A percentile compares a stretch with the other conserved stretches of the same genome.
Conservation (phyloP, 2,888 invertebrate genomes). For the Drosophila antonietae region DNA sequence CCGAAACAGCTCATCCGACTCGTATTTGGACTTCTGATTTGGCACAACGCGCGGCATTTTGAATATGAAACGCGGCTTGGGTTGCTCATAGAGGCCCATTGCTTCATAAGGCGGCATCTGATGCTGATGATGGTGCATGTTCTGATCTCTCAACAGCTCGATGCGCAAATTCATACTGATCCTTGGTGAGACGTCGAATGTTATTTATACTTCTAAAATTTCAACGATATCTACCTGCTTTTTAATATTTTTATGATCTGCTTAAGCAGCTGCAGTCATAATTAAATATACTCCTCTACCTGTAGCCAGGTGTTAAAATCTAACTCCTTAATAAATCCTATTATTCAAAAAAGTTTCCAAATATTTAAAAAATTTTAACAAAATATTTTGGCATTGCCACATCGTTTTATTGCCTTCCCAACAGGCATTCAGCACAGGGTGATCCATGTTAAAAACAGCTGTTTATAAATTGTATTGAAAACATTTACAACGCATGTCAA, state of each 20-base stretch:
- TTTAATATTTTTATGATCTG: constrained; percentile 40
- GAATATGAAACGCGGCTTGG: constrained; percentile 94
- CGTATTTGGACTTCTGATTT: constrained; percentile 98
- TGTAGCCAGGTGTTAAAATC: constrained; percentile 33
- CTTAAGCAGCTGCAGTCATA: not conserved
- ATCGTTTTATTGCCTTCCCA: not conserved
- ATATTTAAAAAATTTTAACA: constrained; percentile 18
- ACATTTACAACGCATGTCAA: constrained; percentile 6
- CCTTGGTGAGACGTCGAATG: not conserved
- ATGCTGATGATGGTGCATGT: constrained; percentile 72
- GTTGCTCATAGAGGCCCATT: constrained; percentile 95
- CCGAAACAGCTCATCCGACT: constrained; percentile 97
- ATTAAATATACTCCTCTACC: constrained; percentile 23
- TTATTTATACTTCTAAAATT: constrained; percentile 25
- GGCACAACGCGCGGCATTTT: constrained; percentile 99
- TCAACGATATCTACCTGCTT: constrained; percentile 17
- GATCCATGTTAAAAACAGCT: constrained; percentile 35
- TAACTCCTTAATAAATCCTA: constrained; percentile 3
- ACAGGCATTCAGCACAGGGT: constrained; percentile 21
- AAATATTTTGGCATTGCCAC: constrained; percentile 6
- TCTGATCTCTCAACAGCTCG: constrained; percentile 16
- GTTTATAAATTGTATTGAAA: constrained; percentile 23
- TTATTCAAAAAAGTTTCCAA: not conserved
- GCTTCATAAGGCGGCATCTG: constrained; percentile 90
- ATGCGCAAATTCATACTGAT: constrained; percentile 34